These are phyloP conservation scores for Caenorhabditis sulstoni DNA, from an alignment of 2,888 invertebrate species.

Conservation along the genomic window DNA sequence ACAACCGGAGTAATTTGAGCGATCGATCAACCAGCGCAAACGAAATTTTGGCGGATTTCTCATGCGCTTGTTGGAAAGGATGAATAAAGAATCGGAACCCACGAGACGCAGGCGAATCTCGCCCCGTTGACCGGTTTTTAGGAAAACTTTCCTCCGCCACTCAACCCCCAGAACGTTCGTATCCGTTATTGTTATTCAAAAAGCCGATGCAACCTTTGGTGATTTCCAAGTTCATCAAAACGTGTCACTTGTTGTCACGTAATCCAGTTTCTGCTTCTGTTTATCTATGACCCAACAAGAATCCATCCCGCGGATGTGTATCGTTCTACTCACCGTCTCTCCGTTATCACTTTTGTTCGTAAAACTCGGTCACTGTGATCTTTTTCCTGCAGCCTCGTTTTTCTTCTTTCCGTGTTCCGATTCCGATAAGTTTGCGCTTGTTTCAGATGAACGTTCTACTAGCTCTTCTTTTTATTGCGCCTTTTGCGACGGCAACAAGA, in stretches of 20 bases:
- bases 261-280: constrained; percentile 47
- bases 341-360: neutral
- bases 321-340: neutral
- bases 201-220: constrained; percentile 15
- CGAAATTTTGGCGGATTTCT: constrained; percentile 49
- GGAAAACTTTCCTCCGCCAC: constrained; percentile 28
- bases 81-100: constrained; percentile 8
- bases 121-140: constrained; percentile 53
- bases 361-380: constrained; percentile 41
- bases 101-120: constrained; percentile 42
- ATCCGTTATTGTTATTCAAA: constrained; percentile 30
- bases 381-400: constrained; percentile 34
- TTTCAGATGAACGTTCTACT: constrained; percentile 35
- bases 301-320: constrained; percentile 10
- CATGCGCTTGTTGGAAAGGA: constrained; percentile 39
- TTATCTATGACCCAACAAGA: constrained; percentile 45
- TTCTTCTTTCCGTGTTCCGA: constrained; percentile 16
- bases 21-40: constrained; percentile 54
- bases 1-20: constrained; percentile 58
- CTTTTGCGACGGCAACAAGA: constrained; percentile 12
- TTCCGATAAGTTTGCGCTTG: neutral
- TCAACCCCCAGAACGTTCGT: constrained; percentile 40
- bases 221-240: constrained; percentile 30
- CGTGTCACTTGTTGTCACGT: constrained; percentile 36
- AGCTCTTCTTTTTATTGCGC: constrained; percentile 21